A percentile compares a stretch with the other conserved stretches of the same genome.
Conservation (phyloP, 1,140 invertebrate genomes). For the Drosophila navojoa region DNA sequence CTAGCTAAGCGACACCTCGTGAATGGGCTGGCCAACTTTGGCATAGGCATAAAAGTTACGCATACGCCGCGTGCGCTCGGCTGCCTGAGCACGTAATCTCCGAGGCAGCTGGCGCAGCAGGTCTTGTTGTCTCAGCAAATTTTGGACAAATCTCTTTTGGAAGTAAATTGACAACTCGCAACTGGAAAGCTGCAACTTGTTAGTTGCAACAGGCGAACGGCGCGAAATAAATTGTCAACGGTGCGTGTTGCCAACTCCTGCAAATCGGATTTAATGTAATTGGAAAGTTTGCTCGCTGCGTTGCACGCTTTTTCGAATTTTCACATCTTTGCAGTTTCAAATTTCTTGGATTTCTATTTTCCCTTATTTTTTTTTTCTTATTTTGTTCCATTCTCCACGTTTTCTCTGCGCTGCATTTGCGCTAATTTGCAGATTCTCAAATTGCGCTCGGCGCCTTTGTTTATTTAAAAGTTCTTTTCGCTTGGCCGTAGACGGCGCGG, state of each 20-base stretch:
- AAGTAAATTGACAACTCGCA: conserved; percentile 21
- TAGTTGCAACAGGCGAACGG: conserved; percentile 43
- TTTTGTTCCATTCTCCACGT: not conserved
- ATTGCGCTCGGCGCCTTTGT: conserved; percentile 67
- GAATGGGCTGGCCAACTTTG: conserved; percentile 32
- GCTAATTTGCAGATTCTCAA: conserved; percentile 80
- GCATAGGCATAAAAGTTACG: conserved; percentile 37
- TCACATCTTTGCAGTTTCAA: conserved; percentile 15
- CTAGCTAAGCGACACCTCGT: conserved; percentile 7
- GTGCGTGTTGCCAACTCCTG: conserved; percentile 66
- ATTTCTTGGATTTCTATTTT: not conserved
- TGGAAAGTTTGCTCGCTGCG: conserved; percentile 70
- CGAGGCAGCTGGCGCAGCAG: conserved; percentile 38
- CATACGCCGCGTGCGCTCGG: conserved; percentile 28
- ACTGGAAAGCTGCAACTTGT: conserved; percentile 40
- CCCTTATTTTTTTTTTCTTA: not conserved
- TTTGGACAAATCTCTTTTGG: conserved; percentile 59
- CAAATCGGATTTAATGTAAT: conserved; percentile 76
- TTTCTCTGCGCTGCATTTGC: conserved; percentile 64
- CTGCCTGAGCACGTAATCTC: conserved; percentile 38
- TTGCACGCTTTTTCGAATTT: conserved; percentile 39
- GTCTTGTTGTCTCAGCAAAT: conserved; percentile 61
- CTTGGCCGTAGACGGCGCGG: conserved; percentile 19
- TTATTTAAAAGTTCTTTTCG: conserved; percentile 68
- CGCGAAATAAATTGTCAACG: conserved; percentile 73